Evolutionary conservation across 2,888 invertebrate genomes (phyloP).

Genomic region (Conomelus anceps): DNA sequence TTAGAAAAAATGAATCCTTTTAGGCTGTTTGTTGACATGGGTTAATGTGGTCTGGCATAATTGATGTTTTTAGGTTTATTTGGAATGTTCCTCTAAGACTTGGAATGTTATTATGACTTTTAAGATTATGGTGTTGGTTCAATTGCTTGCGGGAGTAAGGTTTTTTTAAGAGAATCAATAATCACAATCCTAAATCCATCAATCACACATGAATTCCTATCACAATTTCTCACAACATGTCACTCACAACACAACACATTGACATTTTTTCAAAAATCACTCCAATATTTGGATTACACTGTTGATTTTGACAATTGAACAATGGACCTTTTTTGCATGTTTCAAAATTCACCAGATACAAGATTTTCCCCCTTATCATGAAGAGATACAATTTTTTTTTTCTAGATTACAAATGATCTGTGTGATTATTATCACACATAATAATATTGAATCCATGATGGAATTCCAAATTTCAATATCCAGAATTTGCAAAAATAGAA

Average conservation of each 20-base stretch:
- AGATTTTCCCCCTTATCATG: neutral
- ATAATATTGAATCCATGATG: too few relatives aligned
- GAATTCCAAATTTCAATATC: neutral
- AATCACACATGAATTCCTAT: neutral
- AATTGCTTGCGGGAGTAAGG: neutral
- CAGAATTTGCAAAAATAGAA: neutral
- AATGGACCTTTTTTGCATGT: neutral
- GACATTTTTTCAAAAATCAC: neutral
- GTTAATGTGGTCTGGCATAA: neutral
- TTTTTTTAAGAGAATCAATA: neutral
- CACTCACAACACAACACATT: neutral
- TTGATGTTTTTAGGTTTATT: neutral
- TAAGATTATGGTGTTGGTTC: neutral
- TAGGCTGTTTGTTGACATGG: neutral
- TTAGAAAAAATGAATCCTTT: neutral
- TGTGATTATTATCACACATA: neutral
- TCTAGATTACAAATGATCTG: neutral
- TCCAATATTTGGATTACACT: neutral
- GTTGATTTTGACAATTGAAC: neutral
- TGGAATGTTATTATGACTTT: too few relatives aligned
- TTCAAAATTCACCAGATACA: neutral
- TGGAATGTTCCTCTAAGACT: neutral
- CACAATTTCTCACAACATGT: neutral
- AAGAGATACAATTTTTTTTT: neutral
- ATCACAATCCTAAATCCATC: neutral